Percentiles rank a stretch among this genome's conserved stretches.
These are phyloP conservation scores for Drosophila rufa DNA, from an alignment of 1,140 invertebrate species.

Conservation along the genomic window DNA sequence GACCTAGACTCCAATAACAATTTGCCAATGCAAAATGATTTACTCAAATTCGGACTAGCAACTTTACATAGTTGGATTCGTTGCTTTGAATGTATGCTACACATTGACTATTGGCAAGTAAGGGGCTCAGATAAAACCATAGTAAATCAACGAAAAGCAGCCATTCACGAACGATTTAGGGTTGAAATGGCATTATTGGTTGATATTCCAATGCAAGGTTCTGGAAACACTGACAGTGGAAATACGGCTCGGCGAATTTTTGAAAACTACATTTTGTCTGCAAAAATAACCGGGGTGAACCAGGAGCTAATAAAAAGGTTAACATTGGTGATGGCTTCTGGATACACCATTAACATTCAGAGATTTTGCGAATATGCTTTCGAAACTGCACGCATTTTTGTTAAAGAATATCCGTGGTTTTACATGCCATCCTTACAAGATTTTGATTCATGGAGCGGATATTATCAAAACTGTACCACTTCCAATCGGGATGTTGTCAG, in stretches of 20 bases:
- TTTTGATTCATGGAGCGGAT: not conserved
- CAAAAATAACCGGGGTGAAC: constrained; percentile 2
- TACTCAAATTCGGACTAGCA: no score
- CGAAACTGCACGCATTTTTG: no score
- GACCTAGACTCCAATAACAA: no score
- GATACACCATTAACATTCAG: not conserved
- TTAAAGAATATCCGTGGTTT: not conserved
- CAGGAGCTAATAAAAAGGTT: no score
- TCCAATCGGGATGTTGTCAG: constrained; percentile 8
- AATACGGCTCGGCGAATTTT: not conserved
- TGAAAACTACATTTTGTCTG: constrained; percentile 3
- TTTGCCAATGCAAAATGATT: no score
- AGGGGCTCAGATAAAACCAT: no score
- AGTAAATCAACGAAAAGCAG: not conserved
- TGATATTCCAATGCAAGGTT: not conserved
- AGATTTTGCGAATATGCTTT: not conserved
- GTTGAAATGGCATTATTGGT: no score
- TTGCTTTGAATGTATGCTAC: no score
- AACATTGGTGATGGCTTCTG: not conserved
- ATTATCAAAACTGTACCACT: not conserved
- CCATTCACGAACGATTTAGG: no score
- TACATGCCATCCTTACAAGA: not conserved
- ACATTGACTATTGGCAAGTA: no score
- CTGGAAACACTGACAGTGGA: not conserved
- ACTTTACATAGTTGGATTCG: no score